A percentile compares a stretch with the other conserved stretches of the same genome.
Conservation (phyloP, 2,888 invertebrate species). For the Caenorhabditis panamensis region DNA sequence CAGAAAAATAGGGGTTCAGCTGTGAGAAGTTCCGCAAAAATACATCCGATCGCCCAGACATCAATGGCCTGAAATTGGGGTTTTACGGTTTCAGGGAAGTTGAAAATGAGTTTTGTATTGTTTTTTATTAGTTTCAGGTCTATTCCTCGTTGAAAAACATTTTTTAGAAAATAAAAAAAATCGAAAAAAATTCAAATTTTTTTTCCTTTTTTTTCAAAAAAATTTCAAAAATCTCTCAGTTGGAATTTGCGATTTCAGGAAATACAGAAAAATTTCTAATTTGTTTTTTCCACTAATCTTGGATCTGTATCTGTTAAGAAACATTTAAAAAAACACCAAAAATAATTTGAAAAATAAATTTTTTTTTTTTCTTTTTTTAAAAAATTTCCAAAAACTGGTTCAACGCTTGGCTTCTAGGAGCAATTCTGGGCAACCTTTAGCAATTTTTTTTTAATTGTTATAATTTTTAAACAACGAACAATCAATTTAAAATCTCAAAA, state of each 20-base stretch:
- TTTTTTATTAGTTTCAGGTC: too few relatives aligned
- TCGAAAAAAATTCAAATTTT: too few relatives aligned
- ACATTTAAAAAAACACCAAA: neutral
- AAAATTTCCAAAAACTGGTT: neutral
- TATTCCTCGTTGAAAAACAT: too few relatives aligned
- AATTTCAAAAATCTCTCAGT: constrained; percentile 79
- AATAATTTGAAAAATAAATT: neutral
- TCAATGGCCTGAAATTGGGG: constrained; percentile 76
- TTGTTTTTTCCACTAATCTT: too few relatives aligned
- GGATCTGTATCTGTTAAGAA: neutral
- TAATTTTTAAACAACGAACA: too few relatives aligned
- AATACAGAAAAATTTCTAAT: too few relatives aligned
- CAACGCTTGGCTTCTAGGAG: too few relatives aligned
- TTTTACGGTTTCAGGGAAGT: neutral
- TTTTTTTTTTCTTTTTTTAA: neutral
- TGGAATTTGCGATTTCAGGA: neutral
- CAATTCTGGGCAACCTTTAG: too few relatives aligned
- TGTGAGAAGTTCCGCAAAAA: constrained; percentile 97
- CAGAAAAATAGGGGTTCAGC: constrained; percentile 99
- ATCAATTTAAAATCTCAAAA: neutral
- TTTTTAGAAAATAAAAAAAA: too few relatives aligned
- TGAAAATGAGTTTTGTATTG: too few relatives aligned
- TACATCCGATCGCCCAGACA: constrained; percentile 86
- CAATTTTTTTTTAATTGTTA: neutral
- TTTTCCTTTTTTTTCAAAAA: too few relatives aligned